These are phyloP conservation scores for Tokudaia muenninki DNA, from an alignment of 2,797 vertebrate species.

Conservation along the genomic window DNA sequence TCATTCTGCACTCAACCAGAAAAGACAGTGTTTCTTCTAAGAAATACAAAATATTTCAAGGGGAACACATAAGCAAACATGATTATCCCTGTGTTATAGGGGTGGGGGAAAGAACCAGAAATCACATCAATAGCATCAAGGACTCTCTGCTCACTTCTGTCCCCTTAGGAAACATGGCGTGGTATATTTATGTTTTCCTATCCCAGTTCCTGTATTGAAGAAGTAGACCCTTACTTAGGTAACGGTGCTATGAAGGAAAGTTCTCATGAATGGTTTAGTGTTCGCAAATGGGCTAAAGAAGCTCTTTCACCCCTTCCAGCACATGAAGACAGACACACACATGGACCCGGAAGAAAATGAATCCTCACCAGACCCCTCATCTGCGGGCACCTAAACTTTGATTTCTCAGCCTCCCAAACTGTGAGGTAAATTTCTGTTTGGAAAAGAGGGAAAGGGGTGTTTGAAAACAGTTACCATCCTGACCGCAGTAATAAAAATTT, in stretches of 20 bases:
- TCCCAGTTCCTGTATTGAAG: neutral
- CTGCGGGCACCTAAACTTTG: neutral
- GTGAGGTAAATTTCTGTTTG: neutral
- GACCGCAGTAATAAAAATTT: neutral
- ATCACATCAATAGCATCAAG: neutral
- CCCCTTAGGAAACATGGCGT: neutral
- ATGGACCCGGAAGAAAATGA: neutral
- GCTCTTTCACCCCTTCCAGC: neutral
- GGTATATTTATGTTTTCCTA: neutral
- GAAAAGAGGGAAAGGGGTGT: neutral
- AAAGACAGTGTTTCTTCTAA: neutral
- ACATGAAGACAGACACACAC: neutral
- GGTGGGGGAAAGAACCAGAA: neutral
- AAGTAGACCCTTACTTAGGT: neutral
- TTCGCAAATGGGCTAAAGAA: neutral
- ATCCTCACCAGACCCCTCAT: neutral
- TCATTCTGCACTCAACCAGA: neutral
- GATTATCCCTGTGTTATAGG: neutral
- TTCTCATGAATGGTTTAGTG: neutral
- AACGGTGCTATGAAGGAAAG: neutral
- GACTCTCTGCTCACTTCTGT: neutral
- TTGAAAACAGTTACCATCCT: neutral
- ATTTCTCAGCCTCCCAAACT: neutral
- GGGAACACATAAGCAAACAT: neutral
- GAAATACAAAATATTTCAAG: slow-evolving; percentile 27